These are phyloP conservation scores for Xestobium rufovillosum DNA, from an alignment of 2,888 invertebrate genomes.

Conservation along the genomic window DNA sequence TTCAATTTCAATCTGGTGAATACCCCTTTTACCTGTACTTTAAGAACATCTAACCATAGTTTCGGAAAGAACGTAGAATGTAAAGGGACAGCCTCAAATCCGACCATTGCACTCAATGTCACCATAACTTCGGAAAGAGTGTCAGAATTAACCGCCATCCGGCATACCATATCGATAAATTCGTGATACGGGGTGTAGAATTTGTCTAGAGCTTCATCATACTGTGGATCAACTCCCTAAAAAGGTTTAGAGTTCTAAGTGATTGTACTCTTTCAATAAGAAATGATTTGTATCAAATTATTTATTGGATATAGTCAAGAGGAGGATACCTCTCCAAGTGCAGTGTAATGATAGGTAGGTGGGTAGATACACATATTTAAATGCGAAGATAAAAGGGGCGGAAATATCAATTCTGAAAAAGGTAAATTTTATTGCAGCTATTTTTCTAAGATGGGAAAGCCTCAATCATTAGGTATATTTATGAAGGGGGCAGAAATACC, in stretches of 20 bases:
- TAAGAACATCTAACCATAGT: conserved; percentile 84
- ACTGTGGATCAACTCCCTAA: conserved; percentile 67
- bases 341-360: no score
- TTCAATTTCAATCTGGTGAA: conserved; percentile 21
- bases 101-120: conserved; percentile 80
- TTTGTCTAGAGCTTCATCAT: conserved; percentile 65
- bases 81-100: conserved; percentile 82
- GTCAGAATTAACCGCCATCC: conserved; percentile 82
- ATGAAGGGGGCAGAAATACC: no score
- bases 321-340: no score
- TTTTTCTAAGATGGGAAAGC: no score
- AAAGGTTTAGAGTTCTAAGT: conserved; percentile 22
- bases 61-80: conserved; percentile 85
- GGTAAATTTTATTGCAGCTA: no score
- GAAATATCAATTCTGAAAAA: no score
- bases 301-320: no score
- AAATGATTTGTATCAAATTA: neutral
- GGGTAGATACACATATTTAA: no score
- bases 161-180: conserved; percentile 78
- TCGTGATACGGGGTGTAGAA: conserved; percentile 85
- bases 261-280: neutral
- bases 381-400: no score
- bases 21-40: conserved; percentile 53
- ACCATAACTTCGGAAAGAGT: conserved; percentile 80
- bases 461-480: no score